Evolutionary conservation across 1,140 invertebrate species (phyloP), one percentile per base, ranked within the genome.

Genomic region (Rhizoglyphus robini): DNA sequence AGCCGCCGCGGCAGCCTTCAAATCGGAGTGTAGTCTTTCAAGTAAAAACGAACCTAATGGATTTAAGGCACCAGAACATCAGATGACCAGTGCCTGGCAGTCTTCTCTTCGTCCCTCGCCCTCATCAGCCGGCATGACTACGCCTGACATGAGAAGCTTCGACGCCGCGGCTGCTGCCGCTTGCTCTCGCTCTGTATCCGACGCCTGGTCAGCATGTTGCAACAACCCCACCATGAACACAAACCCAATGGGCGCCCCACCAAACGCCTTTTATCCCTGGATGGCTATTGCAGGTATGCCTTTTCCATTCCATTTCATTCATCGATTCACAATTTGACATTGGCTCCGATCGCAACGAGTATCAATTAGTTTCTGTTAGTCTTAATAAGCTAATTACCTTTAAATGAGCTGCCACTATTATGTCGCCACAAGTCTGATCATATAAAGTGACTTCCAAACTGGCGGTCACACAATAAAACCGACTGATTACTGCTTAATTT

Each of bases 251-350:
- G 70, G 75, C 51, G 84, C 84, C 88, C 76, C 84, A 88, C 76
- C 77, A 73, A 90, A 88, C 77, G 92, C 89, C 73, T 93, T 94
- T 81, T 94, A 94, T 80, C 90, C 90, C 68, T 93, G 90, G 90
- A 94, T 94, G 90, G 90, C 90, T 79, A 93, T 94, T 82, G 90
- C 90, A 91, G 90, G 90, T 93, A 48, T 5, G 27, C 31, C 15
- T 64, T 41, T 25, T n/a, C n/a, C n/a, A n/a, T n/a, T n/a, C n/a
- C n/a, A n/a, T n/a, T n/a, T n/a, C n/a, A n/a, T n/a, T 46, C 41
- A 46, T 46, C 23, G 23, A 15, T 46, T 15, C 41, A 46, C 23
- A 46, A 46, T 46, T 46, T 46, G 41, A 23, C 41, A 46, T n/a
- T n/a, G n/a, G n/a, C n/a, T n/a, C n/a, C n/a, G n/a, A n/a, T n/a